phyloP scores from a whole-genome alignment of 2,797 vertebrate species.

The Alauda arvensis region DNA sequence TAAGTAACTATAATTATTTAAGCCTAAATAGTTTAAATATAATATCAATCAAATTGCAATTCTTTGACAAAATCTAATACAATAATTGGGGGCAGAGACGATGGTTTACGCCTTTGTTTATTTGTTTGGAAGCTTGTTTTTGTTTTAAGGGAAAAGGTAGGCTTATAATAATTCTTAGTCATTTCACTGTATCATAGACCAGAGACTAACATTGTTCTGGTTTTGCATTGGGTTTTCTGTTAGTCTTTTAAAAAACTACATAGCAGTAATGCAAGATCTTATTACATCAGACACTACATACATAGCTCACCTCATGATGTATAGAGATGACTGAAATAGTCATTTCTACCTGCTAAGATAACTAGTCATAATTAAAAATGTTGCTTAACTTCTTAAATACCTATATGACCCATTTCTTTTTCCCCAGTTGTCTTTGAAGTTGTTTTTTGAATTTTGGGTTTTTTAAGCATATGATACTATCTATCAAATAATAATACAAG shows the following conservation, averaged over 20 bases:
- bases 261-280: neutral
- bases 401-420: neutral
- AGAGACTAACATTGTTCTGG: neutral
- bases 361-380: neutral
- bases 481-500: neutral
- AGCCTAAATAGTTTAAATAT: neutral
- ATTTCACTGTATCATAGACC: neutral
- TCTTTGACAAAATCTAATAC: neutral
- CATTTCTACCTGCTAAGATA: neutral
- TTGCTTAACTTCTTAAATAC: neutral
- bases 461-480: neutral
- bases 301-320: neutral
- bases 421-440: neutral
- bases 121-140: neutral
- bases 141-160: neutral
- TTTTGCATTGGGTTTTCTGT: neutral
- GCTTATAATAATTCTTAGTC: neutral
- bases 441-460: neutral
- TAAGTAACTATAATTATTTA: neutral
- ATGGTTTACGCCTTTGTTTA: neutral
- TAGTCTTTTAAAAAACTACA: neutral
- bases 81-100: accelerated
- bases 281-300: neutral
- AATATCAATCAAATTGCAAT: neutral
- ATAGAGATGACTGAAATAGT: neutral